These are phyloP conservation scores for Geophilus truncorum DNA, from an alignment of 2,888 invertebrate genomes.

Conservation along the genomic window DNA sequence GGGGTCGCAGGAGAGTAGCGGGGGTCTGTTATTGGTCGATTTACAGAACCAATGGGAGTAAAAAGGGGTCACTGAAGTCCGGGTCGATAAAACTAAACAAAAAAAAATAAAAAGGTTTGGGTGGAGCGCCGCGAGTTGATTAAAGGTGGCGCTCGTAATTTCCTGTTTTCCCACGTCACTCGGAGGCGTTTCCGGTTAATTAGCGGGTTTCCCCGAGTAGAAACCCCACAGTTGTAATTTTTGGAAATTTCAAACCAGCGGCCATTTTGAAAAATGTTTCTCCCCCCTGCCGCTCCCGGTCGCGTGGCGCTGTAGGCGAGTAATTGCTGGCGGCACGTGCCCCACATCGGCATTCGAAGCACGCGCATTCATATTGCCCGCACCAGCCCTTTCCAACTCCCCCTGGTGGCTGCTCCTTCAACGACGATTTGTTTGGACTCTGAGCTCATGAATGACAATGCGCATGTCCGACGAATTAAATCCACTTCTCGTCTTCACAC, in stretches of 20 bases:
- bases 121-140: neutral
- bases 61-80: no score
- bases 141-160: no score
- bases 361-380: conserved; percentile 10
- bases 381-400: neutral
- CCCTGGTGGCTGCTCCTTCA: neutral
- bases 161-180: neutral
- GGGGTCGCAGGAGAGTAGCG: neutral
- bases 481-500: neutral
- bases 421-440: neutral
- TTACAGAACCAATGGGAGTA: neutral
- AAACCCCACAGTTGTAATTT: neutral
- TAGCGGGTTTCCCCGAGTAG: neutral
- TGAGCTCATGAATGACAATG: neutral
- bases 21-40: neutral
- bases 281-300: neutral
- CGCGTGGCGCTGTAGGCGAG: neutral
- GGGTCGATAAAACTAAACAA: no score
- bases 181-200: neutral
- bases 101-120: no score
- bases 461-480: neutral
- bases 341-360: neutral
- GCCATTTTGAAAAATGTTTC: neutral
- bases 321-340: conserved; percentile 4
- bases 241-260: neutral